Percentiles rank a stretch among this genome's conserved stretches.
Evolutionary conservation across 2,797 vertebrate genomes (phyloP).

Genomic region (Paramormyrops hopkinsi): DNA sequence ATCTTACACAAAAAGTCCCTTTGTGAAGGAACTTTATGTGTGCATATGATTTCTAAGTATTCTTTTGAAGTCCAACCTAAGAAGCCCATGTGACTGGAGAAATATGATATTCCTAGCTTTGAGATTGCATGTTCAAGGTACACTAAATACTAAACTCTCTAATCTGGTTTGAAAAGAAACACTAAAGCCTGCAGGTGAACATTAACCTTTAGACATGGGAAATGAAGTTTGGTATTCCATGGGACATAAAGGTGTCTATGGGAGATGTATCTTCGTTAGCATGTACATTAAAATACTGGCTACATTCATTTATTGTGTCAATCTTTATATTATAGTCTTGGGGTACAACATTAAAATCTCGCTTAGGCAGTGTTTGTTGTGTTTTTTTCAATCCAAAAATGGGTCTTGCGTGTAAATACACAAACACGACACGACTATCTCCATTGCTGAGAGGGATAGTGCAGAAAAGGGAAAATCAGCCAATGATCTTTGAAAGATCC

Average conservation of each 20-base stretch:
- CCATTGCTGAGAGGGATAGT: conserved; percentile 4
- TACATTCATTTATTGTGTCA: not conserved
- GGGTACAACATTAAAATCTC: not conserved
- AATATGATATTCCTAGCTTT: not conserved
- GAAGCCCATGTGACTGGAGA: not conserved
- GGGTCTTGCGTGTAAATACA: not conserved
- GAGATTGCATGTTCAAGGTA: not conserved
- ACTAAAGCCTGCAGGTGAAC: not conserved
- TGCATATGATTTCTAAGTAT: not conserved
- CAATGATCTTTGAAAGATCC: not conserved
- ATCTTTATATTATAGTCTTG: not conserved
- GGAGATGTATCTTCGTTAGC: not conserved
- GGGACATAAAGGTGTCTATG: not conserved
- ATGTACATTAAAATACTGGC: not conserved
- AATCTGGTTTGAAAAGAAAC: not conserved
- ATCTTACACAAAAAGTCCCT: not conserved
- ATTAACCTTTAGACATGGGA: not conserved
- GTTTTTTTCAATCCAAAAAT: not conserved
- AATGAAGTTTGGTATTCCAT: not conserved
- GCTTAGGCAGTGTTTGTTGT: not conserved
- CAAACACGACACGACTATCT: not conserved
- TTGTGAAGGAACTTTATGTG: not conserved
- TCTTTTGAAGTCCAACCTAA: not conserved
- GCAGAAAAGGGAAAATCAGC: not conserved
- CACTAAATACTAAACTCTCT: not conserved